Percentiles rank a stretch among this genome's conserved stretches.
phyloP scores from a whole-genome alignment of 37 sponge, comb jelly and placozoan species.

The Axinella damicornis region DNA sequence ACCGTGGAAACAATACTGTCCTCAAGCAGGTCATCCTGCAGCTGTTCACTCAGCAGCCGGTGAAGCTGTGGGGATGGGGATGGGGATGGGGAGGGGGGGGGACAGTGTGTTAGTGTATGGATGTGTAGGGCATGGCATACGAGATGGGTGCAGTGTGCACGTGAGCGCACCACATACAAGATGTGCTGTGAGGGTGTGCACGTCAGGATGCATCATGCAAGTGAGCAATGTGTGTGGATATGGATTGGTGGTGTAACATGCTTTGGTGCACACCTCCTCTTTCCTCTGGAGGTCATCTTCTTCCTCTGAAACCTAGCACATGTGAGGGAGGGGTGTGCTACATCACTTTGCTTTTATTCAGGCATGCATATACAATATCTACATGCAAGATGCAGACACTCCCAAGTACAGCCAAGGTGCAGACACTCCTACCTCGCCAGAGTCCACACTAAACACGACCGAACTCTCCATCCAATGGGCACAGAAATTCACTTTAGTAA shows the following conservation, averaged over 20 bases:
- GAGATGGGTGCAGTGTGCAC: background rate
- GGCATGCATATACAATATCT: no score
- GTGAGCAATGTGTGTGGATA: background rate
- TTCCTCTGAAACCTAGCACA: background rate
- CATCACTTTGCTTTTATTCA: no score
- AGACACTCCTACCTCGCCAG: no score
- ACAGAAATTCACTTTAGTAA: no score
- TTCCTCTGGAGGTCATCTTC: slow-evolving; percentile 36
- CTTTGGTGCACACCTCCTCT: slow-evolving; percentile 3
- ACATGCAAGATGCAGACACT: no score
- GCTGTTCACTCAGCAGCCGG: slow-evolving; percentile 40
- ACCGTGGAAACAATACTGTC: background rate
- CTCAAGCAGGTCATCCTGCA: slow-evolving; percentile 42
- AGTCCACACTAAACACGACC: no score
- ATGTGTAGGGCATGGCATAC: background rate
- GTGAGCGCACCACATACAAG: background rate
- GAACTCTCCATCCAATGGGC: no score
- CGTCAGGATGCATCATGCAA: no score
- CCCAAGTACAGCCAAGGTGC: no score
- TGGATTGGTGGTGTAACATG: no score
- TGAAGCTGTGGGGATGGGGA: slow-evolving; percentile 17
- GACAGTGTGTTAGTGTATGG: background rate
- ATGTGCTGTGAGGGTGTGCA: no score
- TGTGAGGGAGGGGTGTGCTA: no score
- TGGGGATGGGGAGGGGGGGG: background rate